Base-by-base conservation (phyloP, 2,888 invertebrate genomes). In the Nasonovia ribisnigri region DNA sequence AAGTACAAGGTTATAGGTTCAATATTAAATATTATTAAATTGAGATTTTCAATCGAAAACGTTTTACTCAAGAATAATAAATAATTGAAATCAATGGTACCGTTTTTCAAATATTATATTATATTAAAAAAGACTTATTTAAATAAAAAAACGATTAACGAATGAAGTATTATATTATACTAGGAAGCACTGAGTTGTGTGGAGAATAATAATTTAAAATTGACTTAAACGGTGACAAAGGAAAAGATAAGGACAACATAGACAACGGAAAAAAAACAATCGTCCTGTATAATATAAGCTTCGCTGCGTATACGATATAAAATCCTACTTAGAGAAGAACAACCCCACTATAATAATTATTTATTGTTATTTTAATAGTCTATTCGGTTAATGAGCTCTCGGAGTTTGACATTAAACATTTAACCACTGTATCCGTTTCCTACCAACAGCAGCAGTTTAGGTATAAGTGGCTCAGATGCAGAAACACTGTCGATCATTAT, bases 331-430 rank as follows among this genome's bases (percentile, higher is more conserved):
- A 77, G n/a, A 77, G n/a, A 46, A 29, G 29, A 43, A 48, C 16
- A 6, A 29, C 46, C 29, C 6, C n/a, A 86, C 46, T 29, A 16
- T 26, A 87, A 87, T 51, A 48, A 87, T 87, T n/a, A 87, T 87
- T 87, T 87, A 87, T 29, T n/a, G 48, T 87, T 67, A 48, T 48
- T 48, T 87, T 36, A 87, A 87, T 87, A 87, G 51, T 51, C 6
- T 48, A 48, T 87, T 87, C 87, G 51, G 46, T 48, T 87, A 87
- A 87, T 48, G 87, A 87, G 87, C n/a, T 48, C 48, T 51, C 8
- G 20, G 51, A 87, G 48, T 51, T 20, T 6, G 48, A 51, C 87
- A 87, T 87, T 87, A 48, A 87, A 51, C 29, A 87, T 87, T 48
- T 87, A 87, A 48, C 87, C 87, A 48, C 87, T 8, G 84, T 43